Evolutionary conservation across 2,113 vertebrate species (phyloP).

Genomic region (Collichthys lucidus): DNA sequence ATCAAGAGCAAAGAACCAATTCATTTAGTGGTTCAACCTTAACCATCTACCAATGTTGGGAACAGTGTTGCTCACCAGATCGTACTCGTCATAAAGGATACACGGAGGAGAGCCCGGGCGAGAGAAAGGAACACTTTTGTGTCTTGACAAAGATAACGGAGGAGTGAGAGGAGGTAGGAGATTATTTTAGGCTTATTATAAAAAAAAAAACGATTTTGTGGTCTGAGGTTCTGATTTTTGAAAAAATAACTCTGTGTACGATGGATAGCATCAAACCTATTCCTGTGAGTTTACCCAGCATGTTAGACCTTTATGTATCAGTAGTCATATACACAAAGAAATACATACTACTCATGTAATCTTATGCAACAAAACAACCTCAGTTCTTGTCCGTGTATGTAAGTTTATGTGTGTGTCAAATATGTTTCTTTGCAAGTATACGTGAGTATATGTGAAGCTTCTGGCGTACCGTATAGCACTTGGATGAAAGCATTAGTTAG

Average conservation of each 20-base stretch:
- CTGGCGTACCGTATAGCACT: slow-evolving; percentile 22
- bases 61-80: not conserved
- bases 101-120: not conserved
- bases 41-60: not conserved
- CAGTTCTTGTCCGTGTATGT: not conserved
- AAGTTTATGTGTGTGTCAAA: slow-evolving; percentile 2
- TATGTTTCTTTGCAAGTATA: not conserved
- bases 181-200: no score
- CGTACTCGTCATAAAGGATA: slow-evolving; percentile 24
- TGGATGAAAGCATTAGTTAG: slow-evolving; percentile 68
- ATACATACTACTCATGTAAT: not conserved
- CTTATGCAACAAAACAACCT: not conserved
- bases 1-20: not conserved
- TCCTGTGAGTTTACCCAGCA: not conserved
- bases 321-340: not conserved
- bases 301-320: not conserved
- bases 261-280: not conserved
- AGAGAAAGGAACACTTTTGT: slow-evolving; percentile 21
- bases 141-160: slow-evolving; percentile 1
- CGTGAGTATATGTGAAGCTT: slow-evolving; percentile 5
- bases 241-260: not conserved
- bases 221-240: not conserved
- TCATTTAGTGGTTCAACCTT: not conserved
- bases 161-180: slow-evolving; percentile 33
- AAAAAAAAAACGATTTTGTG: not conserved